A percentile compares a stretch with the other conserved stretches of the same genome.
These are phyloP conservation scores for Dreissena rostriformis DNA, from an alignment of 1,140 invertebrate genomes.

Conservation along the genomic window DNA sequence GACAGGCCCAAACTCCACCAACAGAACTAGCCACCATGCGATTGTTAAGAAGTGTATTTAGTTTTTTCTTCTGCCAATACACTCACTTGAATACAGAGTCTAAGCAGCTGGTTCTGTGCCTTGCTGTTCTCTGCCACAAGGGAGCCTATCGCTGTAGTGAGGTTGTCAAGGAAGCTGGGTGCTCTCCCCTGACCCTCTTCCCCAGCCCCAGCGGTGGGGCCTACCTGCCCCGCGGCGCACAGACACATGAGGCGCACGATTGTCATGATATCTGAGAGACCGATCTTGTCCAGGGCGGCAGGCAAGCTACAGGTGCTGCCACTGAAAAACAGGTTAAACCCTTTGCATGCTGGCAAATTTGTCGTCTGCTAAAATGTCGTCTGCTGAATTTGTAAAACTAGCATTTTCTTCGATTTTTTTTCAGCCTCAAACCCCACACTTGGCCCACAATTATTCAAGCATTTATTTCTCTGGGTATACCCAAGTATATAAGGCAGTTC, in stretches of 20 bases:
- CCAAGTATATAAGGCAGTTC: no score
- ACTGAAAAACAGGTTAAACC: constrained; percentile 75
- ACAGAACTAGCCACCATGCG: no score
- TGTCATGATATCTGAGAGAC: constrained; percentile 84
- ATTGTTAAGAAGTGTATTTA: no score
- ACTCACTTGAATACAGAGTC: constrained; percentile 85
- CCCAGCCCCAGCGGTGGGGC: not conserved
- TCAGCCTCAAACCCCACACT: no score
- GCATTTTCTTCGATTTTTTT: no score
- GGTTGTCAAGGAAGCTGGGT: constrained; percentile 82
- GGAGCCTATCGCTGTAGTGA: constrained; percentile 84
- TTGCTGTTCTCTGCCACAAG: constrained; percentile 83
- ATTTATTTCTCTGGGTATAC: no score
- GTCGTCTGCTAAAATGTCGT: no score
- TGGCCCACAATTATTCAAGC: no score
- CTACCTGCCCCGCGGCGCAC: constrained; percentile 83
- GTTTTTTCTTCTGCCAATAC: not conserved
- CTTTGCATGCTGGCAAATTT: no score
- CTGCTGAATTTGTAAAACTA: no score
- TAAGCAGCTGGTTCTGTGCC: constrained; percentile 84
- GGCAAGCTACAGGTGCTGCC: constrained; percentile 82
- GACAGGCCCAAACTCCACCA: no score
- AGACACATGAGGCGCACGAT: constrained; percentile 86
- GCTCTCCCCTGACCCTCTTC: constrained; percentile 52
- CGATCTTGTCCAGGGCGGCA: constrained; percentile 84